These are phyloP conservation scores for Doris montereyensis DNA, from an alignment of 2,888 invertebrate genomes.

Conservation along the genomic window DNA sequence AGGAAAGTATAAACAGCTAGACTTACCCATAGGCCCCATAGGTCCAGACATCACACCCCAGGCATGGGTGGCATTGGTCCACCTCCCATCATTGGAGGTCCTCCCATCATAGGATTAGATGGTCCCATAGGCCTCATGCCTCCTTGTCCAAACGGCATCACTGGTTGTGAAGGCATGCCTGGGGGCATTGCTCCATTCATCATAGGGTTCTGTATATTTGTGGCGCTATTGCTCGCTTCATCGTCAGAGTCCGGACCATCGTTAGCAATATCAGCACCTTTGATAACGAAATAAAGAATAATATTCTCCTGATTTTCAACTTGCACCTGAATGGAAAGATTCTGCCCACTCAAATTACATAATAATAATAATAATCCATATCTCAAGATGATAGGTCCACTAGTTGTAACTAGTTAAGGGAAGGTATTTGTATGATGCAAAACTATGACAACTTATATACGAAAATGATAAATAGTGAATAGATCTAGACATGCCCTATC, in stretches of 20 bases:
- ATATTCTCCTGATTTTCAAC: too few relatives aligned
- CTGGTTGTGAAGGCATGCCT: constrained; percentile 38
- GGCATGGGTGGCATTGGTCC: too few relatives aligned
- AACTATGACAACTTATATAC: too few relatives aligned
- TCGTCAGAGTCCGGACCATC: constrained; percentile 26
- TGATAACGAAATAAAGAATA: background rate
- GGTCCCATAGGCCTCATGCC: constrained; percentile 56
- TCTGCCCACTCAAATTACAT: too few relatives aligned
- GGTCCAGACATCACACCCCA: constrained; percentile 53
- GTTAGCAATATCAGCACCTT: constrained; percentile 24
- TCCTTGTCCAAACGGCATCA: constrained; percentile 46
- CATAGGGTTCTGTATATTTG: background rate
- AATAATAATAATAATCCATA: too few relatives aligned
- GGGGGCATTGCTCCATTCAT: background rate
- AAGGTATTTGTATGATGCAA: too few relatives aligned
- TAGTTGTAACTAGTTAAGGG: too few relatives aligned
- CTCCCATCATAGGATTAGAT: constrained; percentile 55
- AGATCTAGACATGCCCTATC: too few relatives aligned
- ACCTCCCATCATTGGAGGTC: constrained; percentile 60
- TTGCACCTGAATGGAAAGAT: too few relatives aligned
- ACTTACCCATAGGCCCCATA: constrained; percentile 49
- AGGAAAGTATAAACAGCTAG: too few relatives aligned
- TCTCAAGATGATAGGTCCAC: too few relatives aligned
- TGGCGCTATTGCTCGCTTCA: constrained; percentile 28
- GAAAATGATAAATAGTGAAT: too few relatives aligned